Conservation (phyloP, 2,113 vertebrate species). For the Ancistrus triradiatus region DNA sequence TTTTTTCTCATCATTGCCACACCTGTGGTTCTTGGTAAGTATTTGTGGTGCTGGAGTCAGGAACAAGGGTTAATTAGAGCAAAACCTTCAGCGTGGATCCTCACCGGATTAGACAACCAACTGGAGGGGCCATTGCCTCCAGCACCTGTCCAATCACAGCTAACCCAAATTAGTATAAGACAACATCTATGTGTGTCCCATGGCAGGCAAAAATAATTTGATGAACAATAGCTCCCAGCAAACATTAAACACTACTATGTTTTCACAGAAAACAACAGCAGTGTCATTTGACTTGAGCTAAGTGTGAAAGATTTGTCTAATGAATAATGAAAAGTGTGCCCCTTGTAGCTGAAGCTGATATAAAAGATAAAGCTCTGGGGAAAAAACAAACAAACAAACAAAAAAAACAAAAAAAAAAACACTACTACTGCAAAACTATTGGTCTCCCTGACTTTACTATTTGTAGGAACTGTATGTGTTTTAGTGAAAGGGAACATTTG, state of each 20-base stretch:
- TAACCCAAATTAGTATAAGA: constrained; percentile 7
- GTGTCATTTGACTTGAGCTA: constrained; percentile 22
- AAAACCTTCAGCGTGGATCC: constrained; percentile 18
- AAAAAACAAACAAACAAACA: too few species aligned
- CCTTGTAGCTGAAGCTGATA: too few species aligned
- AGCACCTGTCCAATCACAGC: not conserved
- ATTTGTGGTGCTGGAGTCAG: constrained; percentile 7
- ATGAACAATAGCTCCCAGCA: constrained; percentile 8
- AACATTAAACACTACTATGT: constrained; percentile 12
- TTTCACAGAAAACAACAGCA: not conserved
- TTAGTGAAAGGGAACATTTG: too few species aligned
- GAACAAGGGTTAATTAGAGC: constrained; percentile 32
- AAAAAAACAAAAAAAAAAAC: too few species aligned
- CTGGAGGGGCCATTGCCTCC: not conserved
- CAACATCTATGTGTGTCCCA: not conserved
- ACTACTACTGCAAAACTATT: too few species aligned
- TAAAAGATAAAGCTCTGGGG: too few species aligned
- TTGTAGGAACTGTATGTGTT: too few species aligned
- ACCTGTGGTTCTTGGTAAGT: too few species aligned
- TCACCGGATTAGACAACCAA: constrained; percentile 28
- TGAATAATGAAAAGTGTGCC: not conserved
- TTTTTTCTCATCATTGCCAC: too few species aligned
- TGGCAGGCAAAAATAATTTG: constrained; percentile 6
- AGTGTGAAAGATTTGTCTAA: not conserved
- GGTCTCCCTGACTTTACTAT: too few species aligned